These are phyloP conservation scores for Drosophila varians DNA, from an alignment of 1,140 invertebrate genomes.

Conservation along the genomic window DNA sequence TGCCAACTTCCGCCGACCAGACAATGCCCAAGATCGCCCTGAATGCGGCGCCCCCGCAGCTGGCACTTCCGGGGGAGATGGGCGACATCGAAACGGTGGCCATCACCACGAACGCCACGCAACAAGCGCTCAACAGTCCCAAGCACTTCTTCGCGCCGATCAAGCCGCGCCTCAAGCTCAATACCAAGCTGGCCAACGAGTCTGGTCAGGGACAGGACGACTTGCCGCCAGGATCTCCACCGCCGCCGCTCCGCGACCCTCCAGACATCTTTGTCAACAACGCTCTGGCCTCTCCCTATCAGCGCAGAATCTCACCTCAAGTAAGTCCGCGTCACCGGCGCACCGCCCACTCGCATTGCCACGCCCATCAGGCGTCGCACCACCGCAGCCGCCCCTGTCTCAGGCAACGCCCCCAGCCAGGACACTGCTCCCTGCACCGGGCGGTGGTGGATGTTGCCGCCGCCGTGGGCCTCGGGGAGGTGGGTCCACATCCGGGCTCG, in stretches of 20 bases:
- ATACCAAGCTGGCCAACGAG: constrained; percentile 74
- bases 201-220: constrained; percentile 26
- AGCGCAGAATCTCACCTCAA: constrained; percentile 69
- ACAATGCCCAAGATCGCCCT: constrained; percentile 63
- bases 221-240: constrained; percentile 59
- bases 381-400: constrained; percentile 30
- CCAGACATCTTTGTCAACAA: constrained; percentile 80
- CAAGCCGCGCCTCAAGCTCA: constrained; percentile 77
- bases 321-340: constrained; percentile 75
- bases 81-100: constrained; percentile 69
- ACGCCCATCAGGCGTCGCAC: constrained; percentile 33
- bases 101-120: constrained; percentile 72
- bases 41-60: constrained; percentile 35
- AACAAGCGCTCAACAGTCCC: constrained; percentile 69
- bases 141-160: constrained; percentile 82
- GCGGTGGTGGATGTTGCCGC: constrained; percentile 70
- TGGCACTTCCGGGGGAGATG: not conserved
- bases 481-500: constrained; percentile 22
- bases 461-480: constrained; percentile 60
- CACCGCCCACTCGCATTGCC: constrained; percentile 53
- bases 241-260: constrained; percentile 63
- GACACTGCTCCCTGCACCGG: constrained; percentile 57
- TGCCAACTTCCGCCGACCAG: constrained; percentile 59
- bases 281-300: constrained; percentile 73
- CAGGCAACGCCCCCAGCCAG: constrained; percentile 19